A percentile compares a stretch with the other conserved stretches of the same genome.
Evolutionary conservation across 2,888 invertebrate genomes (phyloP).

Genomic region (Chorisops tibialis): DNA sequence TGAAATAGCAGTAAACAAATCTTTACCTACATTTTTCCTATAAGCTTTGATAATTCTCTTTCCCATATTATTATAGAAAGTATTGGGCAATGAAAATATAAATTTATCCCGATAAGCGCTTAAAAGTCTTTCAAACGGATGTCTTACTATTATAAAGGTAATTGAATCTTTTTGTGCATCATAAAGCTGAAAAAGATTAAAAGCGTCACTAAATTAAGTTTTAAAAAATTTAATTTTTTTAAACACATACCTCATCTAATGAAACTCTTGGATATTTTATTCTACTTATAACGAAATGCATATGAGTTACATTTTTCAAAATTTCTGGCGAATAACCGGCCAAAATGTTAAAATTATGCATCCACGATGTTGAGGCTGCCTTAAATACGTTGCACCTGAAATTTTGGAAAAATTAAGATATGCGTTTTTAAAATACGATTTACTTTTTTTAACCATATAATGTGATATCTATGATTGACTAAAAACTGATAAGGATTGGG

Average conservation of each 20-base stretch:
- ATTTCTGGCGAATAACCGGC: conserved; percentile 78
- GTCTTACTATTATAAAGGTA: conserved; percentile 77
- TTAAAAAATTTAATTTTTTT: not conserved
- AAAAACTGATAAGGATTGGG: conserved; percentile 85
- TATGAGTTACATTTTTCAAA: conserved; percentile 72
- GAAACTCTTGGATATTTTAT: conserved; percentile 76
- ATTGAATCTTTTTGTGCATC: conserved; percentile 73
- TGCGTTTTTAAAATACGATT: not conserved
- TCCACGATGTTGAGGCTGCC: conserved; percentile 87
- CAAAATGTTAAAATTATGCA: conserved; percentile 85
- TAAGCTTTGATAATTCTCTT: conserved; percentile 73
- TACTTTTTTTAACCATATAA: conserved; percentile 64
- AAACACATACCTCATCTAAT: conserved; percentile 55
- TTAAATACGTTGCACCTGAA: conserved; percentile 75
- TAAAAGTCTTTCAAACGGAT: conserved; percentile 75
- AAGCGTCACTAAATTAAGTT: conserved; percentile 21
- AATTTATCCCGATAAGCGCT: conserved; percentile 84
- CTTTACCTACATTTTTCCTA: conserved; percentile 53
- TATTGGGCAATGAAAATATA: conserved; percentile 76
- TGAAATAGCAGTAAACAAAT: too few species aligned
- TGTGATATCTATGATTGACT: conserved; percentile 73
- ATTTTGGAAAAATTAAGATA: conserved; percentile 17
- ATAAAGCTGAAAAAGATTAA: conserved; percentile 56
- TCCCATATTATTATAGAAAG: conserved; percentile 77
- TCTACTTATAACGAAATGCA: conserved; percentile 73